Evolutionary conservation across 2,888 invertebrate genomes (phyloP).

Genomic region (Nephrotoma appendiculata): DNA sequence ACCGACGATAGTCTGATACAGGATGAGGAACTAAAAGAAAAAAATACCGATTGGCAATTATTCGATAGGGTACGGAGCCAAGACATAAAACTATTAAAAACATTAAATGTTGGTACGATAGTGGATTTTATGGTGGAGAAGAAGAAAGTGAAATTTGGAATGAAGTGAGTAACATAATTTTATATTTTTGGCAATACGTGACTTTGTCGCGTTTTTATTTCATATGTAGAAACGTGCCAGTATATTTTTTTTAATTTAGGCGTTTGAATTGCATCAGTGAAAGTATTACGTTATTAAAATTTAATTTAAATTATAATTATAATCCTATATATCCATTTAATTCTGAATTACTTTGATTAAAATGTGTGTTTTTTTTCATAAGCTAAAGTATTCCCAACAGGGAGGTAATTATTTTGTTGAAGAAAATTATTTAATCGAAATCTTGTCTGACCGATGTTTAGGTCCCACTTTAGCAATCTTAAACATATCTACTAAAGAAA

Average conservation of each 20-base stretch:
- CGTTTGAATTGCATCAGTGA: too few species aligned
- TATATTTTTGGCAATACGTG: conserved; percentile 1
- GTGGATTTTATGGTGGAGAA: conserved; percentile 76
- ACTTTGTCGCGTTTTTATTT: neutral
- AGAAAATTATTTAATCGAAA: too few species aligned
- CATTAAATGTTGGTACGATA: conserved; percentile 54
- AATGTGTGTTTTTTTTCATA: too few species aligned
- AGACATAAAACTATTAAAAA: conserved; percentile 55
- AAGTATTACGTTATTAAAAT: too few species aligned
- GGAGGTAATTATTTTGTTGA: too few species aligned
- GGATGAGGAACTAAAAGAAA: conserved; percentile 12
- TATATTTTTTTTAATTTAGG: too few species aligned
- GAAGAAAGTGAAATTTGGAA: conserved; percentile 64
- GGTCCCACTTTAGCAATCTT: neutral
- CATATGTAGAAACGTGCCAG: too few species aligned
- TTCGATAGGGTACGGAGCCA: conserved; percentile 47
- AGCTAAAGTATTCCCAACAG: too few species aligned
- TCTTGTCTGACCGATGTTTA: too few species aligned
- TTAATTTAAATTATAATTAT: too few species aligned
- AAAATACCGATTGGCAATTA: conserved; percentile 36
- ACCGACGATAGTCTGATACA: conserved; percentile 3
- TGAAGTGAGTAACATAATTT: conserved; percentile 45
- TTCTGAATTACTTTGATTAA: too few species aligned
- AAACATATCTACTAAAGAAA: neutral
- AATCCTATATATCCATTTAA: too few species aligned